phyloP scores from a whole-genome alignment of 1,140 invertebrate species.

The Temnothorax longispinosus region DNA sequence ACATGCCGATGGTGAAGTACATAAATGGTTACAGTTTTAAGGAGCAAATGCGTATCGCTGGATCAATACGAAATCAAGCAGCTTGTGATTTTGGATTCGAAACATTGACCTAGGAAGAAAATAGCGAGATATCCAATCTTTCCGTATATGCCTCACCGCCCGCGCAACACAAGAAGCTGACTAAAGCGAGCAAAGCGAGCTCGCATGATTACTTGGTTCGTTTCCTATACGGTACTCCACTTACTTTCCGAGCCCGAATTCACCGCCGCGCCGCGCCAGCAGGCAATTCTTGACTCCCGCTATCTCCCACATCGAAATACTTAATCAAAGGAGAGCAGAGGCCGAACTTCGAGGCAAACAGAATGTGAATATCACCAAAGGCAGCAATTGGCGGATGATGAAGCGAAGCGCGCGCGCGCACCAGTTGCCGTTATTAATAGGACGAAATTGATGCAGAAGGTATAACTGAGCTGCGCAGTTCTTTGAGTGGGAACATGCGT shows the following conservation, averaged over 20 bases:
- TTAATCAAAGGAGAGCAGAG: slow-evolving; percentile 64
- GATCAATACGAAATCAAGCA: slow-evolving; percentile 29
- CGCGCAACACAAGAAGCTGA: slow-evolving; percentile 26
- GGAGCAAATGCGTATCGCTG: slow-evolving; percentile 7
- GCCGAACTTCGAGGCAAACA: neutral
- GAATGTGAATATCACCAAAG: slow-evolving; percentile 13
- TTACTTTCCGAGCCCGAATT: slow-evolving; percentile 52
- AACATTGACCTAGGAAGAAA: neutral
- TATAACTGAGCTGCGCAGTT: neutral
- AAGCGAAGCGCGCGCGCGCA: neutral
- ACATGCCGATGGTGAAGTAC: neutral
- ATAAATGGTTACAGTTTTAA: neutral
- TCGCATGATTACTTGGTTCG: slow-evolving; percentile 30
- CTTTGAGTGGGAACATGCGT: slow-evolving; percentile 26
- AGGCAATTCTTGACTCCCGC: slow-evolving; percentile 56
- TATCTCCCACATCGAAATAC: slow-evolving; percentile 45
- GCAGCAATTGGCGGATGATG: slow-evolving; percentile 40
- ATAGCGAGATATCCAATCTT: slow-evolving; percentile 59
- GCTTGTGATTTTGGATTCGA: neutral
- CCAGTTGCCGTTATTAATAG: slow-evolving; percentile 16
- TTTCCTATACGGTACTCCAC: slow-evolving; percentile 17
- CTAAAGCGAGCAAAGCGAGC: slow-evolving; percentile 17
- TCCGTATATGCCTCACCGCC: slow-evolving; percentile 3
- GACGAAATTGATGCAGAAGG: neutral
- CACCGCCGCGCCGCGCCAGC: neutral